Base-by-base conservation (phyloP, 64 coral and sea anemone genomes). In the Actinia tenebrosa region DNA sequence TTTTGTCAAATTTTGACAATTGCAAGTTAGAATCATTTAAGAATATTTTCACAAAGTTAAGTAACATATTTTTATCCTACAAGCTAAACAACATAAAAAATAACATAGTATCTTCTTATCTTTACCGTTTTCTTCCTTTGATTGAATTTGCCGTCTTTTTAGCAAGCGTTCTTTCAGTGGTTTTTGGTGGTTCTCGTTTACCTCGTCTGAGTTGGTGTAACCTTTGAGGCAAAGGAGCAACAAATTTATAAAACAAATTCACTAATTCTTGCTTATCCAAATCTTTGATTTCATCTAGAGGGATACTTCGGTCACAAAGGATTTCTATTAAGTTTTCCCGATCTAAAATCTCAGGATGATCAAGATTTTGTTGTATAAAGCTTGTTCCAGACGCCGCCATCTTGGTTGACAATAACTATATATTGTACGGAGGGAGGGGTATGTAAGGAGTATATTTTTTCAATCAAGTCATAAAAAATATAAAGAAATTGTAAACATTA, bases 301-400 rank as follows among this genome's bases (percentile, higher is more conserved):
- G 94, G 18, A 95, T 77, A 16, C 87, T 89, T 86, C 94, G 77
- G 23, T 95, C 78, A 69, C 59, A 37, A 72, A 95, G 91, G 55
- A 95, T 95, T 83, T 95, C 84, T 64, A 92, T 44, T 1, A 95
- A 87, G 3, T 71, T 83, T 86, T 95, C 90, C 89, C 84, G 79
- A 3, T 89, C 58, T 26, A 95, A 91, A 92, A 95, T 84, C 77
- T 95, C 94, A 17, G 94, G 94, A 86, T 92, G 90, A 87, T 89
- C 77, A 78, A 92, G 64, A 46, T 86, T 88, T 56, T 89, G 53
- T 22, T 59, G 30, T n/a, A n/a, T n/a, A n/a, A 59, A 45, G 69
- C 13, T 44, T 45, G 56, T 45, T 11, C 16, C 88, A 64, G 47
- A 26, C 17, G 87, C 64, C 87, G 87, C 94, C 94, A 89, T 91